Evolutionary conservation across 30 jellyfish, hydroid and myxozoan species (phyloP), one percentile per base, ranked within the genome.

Genomic region (Pelagia noctiluca): DNA sequence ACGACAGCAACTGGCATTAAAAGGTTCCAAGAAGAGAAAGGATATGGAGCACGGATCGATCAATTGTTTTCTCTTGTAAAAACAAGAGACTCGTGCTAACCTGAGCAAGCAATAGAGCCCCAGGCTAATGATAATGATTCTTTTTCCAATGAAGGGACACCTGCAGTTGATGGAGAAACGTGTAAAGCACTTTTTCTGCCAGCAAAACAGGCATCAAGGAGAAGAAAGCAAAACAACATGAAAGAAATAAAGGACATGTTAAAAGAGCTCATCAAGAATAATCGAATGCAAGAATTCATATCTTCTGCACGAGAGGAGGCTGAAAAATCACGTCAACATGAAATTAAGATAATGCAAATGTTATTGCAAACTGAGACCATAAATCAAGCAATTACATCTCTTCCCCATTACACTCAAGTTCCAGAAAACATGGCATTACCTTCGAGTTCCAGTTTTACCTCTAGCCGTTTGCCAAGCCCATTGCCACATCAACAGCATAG

Each of bases 41-140:
- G 48, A 22, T 82, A 60, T 68, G 93, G 93, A n/a, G 47, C 49
- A 23, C 71, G 87, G 93, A 68, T 82, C 52, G 32, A 53, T 33
- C 88, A 80, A 18, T 53, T 80, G 30, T 80, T 54, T 65, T 28
- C 90, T 16, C 34, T 80, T 4, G 60, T 80, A 24, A 63, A 80
- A 63, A 63, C 90, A 25, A 35, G 76, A 3, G 84, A 62, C 50
- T 80, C 84, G 0, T 80, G 90, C 37, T 72, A 80, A 32, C 84
- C 90, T 10, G 83, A 80, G 71, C 90, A 80, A 38, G 90, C 90
- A 28, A 63, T 80, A 25, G 90, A 80, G 71, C 90, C 87, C 29
- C 32, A 47, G 26, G 76, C 76, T 26, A 31, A 16, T 22, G 7
- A 7, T 2, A 18, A 12, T 7, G 3, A 42, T 63, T 42, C 26